phyloP scores from a whole-genome alignment of 2,113 vertebrate species.

The Coracopsis vasa region DNA sequence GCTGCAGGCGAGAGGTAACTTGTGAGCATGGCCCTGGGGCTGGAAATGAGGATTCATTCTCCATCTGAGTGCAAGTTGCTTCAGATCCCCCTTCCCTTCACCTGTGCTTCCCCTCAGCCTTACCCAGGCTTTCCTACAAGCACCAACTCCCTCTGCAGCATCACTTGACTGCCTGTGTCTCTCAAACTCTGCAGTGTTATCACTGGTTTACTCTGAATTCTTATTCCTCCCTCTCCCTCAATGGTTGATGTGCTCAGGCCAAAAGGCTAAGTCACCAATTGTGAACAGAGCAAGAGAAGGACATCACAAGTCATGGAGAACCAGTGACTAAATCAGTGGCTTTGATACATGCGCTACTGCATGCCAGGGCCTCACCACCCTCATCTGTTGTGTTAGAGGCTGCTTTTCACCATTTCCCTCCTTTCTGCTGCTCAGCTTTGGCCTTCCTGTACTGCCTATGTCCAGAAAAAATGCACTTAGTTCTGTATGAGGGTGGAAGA shows the following conservation, averaged over 20 bases:
- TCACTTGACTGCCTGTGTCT: fast-evolving
- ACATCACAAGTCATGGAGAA: background rate
- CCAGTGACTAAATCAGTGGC: fast-evolving
- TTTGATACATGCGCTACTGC: background rate
- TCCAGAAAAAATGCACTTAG: background rate
- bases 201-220: background rate
- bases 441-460: background rate
- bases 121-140: background rate
- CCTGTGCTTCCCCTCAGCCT: fast-evolving
- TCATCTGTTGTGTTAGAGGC: background rate
- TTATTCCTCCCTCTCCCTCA: background rate
- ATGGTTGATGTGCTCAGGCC: background rate
- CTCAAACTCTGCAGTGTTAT: background rate
- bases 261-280: background rate
- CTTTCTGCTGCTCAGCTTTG: background rate
- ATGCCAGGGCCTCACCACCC: background rate
- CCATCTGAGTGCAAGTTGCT: background rate
- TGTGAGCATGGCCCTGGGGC: fast-evolving
- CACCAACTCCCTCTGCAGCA: background rate
- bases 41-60: fast-evolving
- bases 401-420: background rate
- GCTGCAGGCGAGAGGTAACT: constrained; percentile 86
- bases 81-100: background rate
- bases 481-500: fast-evolving
- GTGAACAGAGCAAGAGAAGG: background rate